Conservation (phyloP, 1,140 invertebrate species). For the Luehdorfia chinensis region DNA sequence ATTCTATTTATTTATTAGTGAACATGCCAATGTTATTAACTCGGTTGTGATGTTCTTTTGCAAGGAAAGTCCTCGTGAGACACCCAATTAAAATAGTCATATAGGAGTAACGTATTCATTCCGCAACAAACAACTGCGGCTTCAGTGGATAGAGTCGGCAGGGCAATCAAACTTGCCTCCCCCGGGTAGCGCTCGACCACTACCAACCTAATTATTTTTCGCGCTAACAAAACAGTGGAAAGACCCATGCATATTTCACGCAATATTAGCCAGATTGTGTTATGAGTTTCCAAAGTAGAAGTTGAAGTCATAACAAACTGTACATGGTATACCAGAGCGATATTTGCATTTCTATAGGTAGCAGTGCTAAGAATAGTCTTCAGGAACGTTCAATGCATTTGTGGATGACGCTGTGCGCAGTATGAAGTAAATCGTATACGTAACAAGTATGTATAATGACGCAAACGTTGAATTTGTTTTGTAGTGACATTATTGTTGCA, state of each 20-base stretch:
- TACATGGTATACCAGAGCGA: no score
- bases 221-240: conserved; percentile 55
- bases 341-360: no score
- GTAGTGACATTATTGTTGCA: no score
- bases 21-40: no score
- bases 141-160: conserved; percentile 47
- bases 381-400: no score
- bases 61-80: conserved; percentile 12
- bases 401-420: no score
- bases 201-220: conserved; percentile 72
- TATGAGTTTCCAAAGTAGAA: conserved; percentile 54
- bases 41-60: conserved; percentile 10
- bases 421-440: no score
- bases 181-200: conserved; percentile 44
- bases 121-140: conserved; percentile 58
- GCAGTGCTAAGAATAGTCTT: no score
- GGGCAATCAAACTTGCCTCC: conserved; percentile 72
- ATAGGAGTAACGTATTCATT: conserved; percentile 67
- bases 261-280: conserved; percentile 53
- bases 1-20: no score
- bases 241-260: conserved; percentile 68
- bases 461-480: no score
- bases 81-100: conserved; percentile 41
- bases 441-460: no score
- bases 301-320: conserved; percentile 43